A percentile compares a stretch with the other conserved stretches of the same genome.
Evolutionary conservation across 2,113 vertebrate genomes (phyloP).

Genomic region (Leuciscus idus): DNA sequence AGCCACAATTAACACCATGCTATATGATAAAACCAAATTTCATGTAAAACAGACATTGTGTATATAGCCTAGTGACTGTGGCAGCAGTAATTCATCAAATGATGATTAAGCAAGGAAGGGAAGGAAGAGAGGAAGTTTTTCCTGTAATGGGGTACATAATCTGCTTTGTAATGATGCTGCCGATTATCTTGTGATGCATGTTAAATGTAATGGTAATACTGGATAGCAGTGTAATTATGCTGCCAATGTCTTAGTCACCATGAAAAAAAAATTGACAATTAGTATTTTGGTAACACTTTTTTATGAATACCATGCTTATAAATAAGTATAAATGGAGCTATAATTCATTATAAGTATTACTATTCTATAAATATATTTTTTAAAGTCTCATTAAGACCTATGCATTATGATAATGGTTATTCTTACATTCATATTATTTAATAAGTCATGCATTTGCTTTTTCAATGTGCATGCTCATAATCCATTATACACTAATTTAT

Average conservation of each 20-base stretch:
- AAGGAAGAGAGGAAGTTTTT: background rate
- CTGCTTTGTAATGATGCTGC: background rate
- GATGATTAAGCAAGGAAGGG: background rate
- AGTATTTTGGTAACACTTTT: too few relatives aligned
- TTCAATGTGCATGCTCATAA: too few relatives aligned
- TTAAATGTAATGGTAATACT: background rate
- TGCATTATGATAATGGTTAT: too few relatives aligned
- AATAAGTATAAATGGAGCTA: too few relatives aligned
- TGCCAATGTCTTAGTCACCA: background rate
- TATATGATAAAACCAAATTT: background rate
- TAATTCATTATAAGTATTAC: too few relatives aligned
- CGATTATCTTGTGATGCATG: background rate
- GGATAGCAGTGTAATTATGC: background rate
- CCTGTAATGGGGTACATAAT: background rate
- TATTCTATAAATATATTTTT: too few relatives aligned
- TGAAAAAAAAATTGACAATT: too few relatives aligned
- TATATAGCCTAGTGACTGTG: background rate
- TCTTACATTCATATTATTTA: too few relatives aligned
- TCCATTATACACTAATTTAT: too few relatives aligned
- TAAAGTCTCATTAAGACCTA: too few relatives aligned
- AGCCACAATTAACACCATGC: background rate
- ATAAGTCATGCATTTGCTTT: too few relatives aligned
- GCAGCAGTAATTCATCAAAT: background rate
- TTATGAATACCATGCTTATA: too few relatives aligned
- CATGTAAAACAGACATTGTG: background rate